These are phyloP conservation scores for Melanerpes aurifrons DNA, from an alignment of 2,113 vertebrate genomes.

Conservation along the genomic window DNA sequence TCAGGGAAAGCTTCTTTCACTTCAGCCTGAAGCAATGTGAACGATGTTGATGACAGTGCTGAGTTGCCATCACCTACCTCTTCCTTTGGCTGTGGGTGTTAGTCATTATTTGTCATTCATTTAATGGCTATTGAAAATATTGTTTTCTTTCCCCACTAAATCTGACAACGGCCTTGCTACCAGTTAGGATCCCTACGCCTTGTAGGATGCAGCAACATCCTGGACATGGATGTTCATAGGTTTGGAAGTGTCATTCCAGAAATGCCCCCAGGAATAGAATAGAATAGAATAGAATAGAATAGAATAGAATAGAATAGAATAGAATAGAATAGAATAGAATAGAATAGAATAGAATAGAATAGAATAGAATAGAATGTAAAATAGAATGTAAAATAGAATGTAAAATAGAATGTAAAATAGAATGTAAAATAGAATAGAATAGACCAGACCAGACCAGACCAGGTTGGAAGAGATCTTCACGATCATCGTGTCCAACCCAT, in stretches of 20 bases:
- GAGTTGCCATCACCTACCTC: background rate
- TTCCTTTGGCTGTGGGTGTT: background rate
- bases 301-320: too few species aligned
- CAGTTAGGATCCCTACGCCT: background rate
- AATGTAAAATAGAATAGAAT: too few species aligned
- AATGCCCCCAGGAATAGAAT: background rate
- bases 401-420: too few species aligned
- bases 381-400: too few species aligned
- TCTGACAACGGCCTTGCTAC: background rate
- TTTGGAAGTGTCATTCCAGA: background rate
- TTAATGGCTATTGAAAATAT: background rate
- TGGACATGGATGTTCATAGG: accelerated
- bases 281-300: too few species aligned
- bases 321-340: too few species aligned
- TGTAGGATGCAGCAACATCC: background rate
- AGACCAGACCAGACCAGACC: too few species aligned
- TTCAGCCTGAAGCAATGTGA: background rate
- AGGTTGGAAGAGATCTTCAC: too few species aligned
- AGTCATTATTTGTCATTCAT: background rate
- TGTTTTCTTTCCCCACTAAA: background rate
- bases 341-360: too few species aligned
- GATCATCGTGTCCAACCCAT: too few species aligned
- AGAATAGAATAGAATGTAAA: too few species aligned
- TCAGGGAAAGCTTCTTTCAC: background rate
- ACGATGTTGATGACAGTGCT: background rate